A percentile compares a stretch with the other conserved stretches of the same genome.
These are phyloP conservation scores for Eleutherodactylus coqui DNA, from an alignment of 2,797 vertebrate genomes.

Conservation along the genomic window DNA sequence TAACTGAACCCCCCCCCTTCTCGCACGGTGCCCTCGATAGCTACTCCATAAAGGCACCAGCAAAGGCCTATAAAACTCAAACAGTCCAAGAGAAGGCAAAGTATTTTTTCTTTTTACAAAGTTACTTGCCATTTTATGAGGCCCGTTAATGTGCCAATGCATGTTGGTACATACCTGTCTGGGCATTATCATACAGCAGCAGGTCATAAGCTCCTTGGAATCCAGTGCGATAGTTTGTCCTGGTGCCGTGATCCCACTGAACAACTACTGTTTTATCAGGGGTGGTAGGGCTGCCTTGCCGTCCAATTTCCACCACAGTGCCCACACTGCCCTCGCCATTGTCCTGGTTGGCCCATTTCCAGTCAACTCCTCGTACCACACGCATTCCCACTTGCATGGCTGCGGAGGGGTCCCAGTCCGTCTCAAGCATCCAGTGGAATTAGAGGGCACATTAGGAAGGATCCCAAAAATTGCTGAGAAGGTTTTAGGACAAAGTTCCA, in stretches of 20 bases:
- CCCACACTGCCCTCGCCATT: slow-evolving; percentile 92
- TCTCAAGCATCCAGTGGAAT: slow-evolving; percentile 35
- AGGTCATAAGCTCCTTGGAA: slow-evolving; percentile 96
- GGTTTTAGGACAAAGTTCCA: neutral
- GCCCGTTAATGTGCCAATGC: too few species aligned
- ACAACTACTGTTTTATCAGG: slow-evolving; percentile 97
- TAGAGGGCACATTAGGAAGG: slow-evolving; percentile 1
- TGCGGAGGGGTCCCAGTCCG: slow-evolving; percentile 78
- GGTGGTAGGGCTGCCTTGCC: slow-evolving; percentile 93
- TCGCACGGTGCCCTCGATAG: too few species aligned
- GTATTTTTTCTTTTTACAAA: too few species aligned
- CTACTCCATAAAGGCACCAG: too few species aligned
- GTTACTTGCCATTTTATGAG: too few species aligned
- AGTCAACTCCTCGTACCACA: slow-evolving; percentile 93
- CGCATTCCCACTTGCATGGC: slow-evolving; percentile 99
- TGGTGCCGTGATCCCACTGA: slow-evolving; percentile 96
- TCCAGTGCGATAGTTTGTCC: slow-evolving; percentile 96
- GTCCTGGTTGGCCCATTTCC: slow-evolving; percentile 98
- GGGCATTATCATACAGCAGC: slow-evolving; percentile 95
- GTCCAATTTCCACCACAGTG: slow-evolving; percentile 96
- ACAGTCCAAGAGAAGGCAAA: too few species aligned
- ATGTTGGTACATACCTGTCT: slow-evolving; percentile 82
- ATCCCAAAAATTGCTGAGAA: neutral
- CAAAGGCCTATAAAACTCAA: too few species aligned
- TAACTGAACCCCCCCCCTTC: too few species aligned